phyloP scores from a whole-genome alignment of 2,113 vertebrate species.

The Motacilla alba region DNA sequence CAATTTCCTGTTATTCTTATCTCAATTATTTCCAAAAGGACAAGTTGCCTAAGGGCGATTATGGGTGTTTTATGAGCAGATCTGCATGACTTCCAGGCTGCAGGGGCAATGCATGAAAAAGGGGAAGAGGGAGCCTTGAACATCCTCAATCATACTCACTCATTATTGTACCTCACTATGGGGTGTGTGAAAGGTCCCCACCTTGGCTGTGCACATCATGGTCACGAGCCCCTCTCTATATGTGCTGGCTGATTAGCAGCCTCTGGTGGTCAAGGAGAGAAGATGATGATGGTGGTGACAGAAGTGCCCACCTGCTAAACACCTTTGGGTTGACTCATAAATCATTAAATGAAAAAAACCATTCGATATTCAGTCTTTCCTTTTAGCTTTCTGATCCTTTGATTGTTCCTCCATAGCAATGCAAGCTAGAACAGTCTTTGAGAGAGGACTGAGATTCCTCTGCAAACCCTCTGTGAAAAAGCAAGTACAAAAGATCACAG shows the following conservation, averaged over 20 bases:
- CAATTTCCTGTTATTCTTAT: conserved; percentile 60
- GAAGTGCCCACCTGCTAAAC: background rate
- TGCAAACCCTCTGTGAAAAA: background rate
- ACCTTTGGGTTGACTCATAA: background rate
- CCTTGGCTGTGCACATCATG: background rate
- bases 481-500: background rate
- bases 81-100: background rate
- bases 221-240: background rate
- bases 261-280: background rate
- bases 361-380: background rate
- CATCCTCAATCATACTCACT: background rate
- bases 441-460: background rate
- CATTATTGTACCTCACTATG: background rate
- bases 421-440: background rate
- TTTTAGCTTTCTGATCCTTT: background rate
- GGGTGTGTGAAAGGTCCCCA: background rate
- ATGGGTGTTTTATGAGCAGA: background rate
- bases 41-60: background rate
- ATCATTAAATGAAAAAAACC: background rate
- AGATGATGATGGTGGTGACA: background rate
- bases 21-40: conserved; percentile 38
- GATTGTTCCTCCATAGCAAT: background rate
- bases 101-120: background rate
- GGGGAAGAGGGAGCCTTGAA: background rate
- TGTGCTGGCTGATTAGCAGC: background rate